A percentile compares a stretch with the other conserved stretches of the same genome.
Evolutionary conservation across 2,888 invertebrate species (phyloP).

Genomic region (Protophormia terraenovae): DNA sequence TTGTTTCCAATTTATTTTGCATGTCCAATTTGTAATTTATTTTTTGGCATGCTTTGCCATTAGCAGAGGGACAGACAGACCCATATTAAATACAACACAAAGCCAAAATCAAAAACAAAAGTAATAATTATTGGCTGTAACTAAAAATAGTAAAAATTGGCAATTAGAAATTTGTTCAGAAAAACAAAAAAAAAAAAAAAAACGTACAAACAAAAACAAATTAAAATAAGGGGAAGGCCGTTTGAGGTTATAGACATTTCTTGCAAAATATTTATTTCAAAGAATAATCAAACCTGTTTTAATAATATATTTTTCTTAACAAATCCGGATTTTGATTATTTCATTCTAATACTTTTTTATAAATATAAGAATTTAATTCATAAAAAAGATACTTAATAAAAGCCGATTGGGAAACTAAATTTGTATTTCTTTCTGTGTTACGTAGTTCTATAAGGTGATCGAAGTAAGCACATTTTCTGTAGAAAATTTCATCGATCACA

Average conservation of each 20-base stretch:
- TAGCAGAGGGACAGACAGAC: conserved; percentile 1
- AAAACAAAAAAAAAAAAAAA: neutral
- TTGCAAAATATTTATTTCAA: neutral
- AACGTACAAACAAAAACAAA: no score
- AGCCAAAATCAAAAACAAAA: neutral
- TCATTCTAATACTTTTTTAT: no score
- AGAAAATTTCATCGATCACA: no score
- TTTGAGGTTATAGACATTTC: neutral
- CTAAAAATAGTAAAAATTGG: conserved; percentile 17
- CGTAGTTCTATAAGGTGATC: no score
- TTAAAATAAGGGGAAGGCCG: neutral
- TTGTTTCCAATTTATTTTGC: neutral
- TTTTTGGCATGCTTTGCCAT: conserved; percentile 23
- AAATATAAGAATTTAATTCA: no score
- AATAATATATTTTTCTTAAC: neutral
- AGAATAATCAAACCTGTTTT: neutral
- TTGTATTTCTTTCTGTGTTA: no score
- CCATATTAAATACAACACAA: neutral
- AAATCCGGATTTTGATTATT: no score
- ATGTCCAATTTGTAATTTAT: conserved; percentile 1
- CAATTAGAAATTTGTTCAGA: neutral
- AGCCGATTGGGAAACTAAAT: no score
- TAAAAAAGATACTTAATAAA: no score
- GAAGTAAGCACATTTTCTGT: no score
- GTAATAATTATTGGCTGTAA: conserved; percentile 21